These are phyloP conservation scores for Drosophila equinoxialis DNA, from an alignment of 1,140 invertebrate species.

Conservation along the genomic window DNA sequence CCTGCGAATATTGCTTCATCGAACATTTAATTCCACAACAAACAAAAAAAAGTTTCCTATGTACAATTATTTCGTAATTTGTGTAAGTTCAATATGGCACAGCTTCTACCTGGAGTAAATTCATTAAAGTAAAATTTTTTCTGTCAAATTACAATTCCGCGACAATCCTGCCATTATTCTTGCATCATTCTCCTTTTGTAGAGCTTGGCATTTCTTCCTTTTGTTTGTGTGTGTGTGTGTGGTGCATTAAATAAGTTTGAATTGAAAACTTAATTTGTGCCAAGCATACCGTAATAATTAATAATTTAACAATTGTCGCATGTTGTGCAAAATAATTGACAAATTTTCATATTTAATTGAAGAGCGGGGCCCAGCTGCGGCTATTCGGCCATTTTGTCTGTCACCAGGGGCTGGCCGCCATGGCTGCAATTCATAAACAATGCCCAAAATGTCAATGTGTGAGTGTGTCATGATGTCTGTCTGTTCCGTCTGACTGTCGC, in stretches of 20 bases:
- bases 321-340: constrained; percentile 81
- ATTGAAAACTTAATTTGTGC: constrained; percentile 49
- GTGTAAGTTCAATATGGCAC: no score
- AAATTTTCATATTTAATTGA: constrained; percentile 82
- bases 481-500: neutral
- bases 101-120: no score
- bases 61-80: no score
- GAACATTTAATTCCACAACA: no score
- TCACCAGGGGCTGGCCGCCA: constrained; percentile 58
- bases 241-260: constrained; percentile 41
- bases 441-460: constrained; percentile 40
- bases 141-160: no score
- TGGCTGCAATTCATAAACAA: constrained; percentile 74
- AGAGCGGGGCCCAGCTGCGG: constrained; percentile 67
- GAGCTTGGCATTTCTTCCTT: neutral
- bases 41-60: no score
- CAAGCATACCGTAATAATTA: constrained; percentile 63
- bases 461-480: constrained; percentile 17
- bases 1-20: no score
- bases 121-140: no score
- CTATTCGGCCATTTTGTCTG: constrained; percentile 56
- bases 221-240: neutral
- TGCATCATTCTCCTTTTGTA: constrained; percentile 29
- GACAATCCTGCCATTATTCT: neutral
- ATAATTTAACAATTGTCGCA: constrained; percentile 80